Base-by-base conservation (phyloP, 2,797 vertebrate genomes). In the Esox lucius region DNA sequence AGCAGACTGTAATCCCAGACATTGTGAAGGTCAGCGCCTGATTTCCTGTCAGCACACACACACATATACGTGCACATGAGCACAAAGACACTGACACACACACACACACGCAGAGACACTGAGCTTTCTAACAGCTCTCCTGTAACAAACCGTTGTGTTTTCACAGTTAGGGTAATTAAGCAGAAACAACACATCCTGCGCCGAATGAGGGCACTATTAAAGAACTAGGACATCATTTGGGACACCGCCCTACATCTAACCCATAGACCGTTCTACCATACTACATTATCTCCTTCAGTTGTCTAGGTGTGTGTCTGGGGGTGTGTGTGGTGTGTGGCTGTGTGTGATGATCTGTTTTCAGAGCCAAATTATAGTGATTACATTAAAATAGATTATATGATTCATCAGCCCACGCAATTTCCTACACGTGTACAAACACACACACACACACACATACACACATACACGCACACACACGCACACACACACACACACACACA, bases 371-470 rank as follows among this genome's bases (percentile, higher is more conserved):
- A 89, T 83, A 85, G 81, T 90, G 92, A 94, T 93, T 91, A 93
- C 81, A 84, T 88, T 78, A 84, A 91, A 93, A 92, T 91, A 91
- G 91, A 89, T 87, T 86, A 42, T 79, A 84, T 90, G 89, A 91
- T 90, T 88, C 87, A 89, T 80, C 84, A 83, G 80, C 91, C 91
- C 88, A 91, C 84, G 26, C 86, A 74, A 80, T 49, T 75, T 76
- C 68, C 77, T 80, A 62, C 46, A 71, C 81, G 72, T 68, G 76
- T 80, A 65, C 48, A 72, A 81, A 74, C 91, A 90, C 88, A 91
- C 70, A 76, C 81, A 87, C 81, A 72, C 78, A 79, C 80, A 79
- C 79, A 59, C 46, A 73, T 81, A 72, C 91, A 90, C 87, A 91
- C 85, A 24, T 87, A 73, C 79, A 46, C 75, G 74, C 81, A 77